Evolutionary conservation across 2,888 invertebrate species (phyloP).

Genomic region (Drosophila tripunctata): DNA sequence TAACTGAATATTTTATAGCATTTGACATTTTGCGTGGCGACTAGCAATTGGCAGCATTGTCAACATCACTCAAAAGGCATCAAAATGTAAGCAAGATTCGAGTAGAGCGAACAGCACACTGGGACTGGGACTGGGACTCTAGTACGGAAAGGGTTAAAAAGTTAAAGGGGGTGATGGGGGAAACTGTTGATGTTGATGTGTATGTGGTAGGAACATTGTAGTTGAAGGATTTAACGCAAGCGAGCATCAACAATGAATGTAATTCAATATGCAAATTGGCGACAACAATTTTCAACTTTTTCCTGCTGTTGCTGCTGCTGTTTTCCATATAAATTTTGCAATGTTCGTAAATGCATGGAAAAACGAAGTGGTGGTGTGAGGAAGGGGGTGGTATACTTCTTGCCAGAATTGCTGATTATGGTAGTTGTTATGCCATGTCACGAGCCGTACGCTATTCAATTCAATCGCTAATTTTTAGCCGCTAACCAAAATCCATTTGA

Average conservation of each 20-base stretch:
- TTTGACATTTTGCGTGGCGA: slow-evolving; percentile 50
- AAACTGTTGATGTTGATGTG: too few relatives aligned
- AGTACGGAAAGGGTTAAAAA: slow-evolving; percentile 2
- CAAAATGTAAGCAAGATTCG: slow-evolving; percentile 49
- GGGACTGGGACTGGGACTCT: too few relatives aligned
- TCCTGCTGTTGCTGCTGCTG: slow-evolving; percentile 22
- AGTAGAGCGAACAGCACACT: slow-evolving; percentile 11
- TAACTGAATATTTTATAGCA: slow-evolving; percentile 73
- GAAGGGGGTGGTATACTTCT: not conserved
- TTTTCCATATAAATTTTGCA: slow-evolving; percentile 38
- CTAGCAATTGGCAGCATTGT: slow-evolving; percentile 77
- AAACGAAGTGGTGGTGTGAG: not conserved
- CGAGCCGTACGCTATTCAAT: not conserved
- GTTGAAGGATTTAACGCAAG: slow-evolving; percentile 48
- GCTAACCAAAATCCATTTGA: slow-evolving; percentile 56
- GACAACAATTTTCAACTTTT: slow-evolving; percentile 68
- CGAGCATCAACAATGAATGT: slow-evolving; percentile 73
- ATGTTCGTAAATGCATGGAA: not conserved
- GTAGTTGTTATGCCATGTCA: slow-evolving; percentile 10
- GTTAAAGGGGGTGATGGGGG: not conserved
- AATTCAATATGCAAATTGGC: slow-evolving; percentile 78
- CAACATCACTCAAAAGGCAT: slow-evolving; percentile 72
- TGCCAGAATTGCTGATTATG: slow-evolving; percentile 14
- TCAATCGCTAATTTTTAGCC: slow-evolving; percentile 49
- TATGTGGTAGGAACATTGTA: slow-evolving; percentile 1